Conservation (phyloP, 1,140 invertebrate species). For the Caerostris extrusa region DNA sequence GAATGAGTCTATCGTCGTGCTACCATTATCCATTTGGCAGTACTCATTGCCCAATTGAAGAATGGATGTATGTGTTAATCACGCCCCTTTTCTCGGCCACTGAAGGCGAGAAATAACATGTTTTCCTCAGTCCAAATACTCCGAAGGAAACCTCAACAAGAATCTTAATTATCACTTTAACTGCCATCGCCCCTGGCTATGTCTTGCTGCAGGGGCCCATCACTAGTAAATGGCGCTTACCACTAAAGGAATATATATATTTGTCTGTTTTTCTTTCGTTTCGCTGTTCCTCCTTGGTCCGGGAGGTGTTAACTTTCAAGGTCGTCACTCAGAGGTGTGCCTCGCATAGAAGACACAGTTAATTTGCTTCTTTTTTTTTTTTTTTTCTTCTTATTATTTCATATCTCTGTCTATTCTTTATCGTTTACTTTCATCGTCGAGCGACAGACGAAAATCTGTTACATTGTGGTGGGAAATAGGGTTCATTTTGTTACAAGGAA, state of each 20-base stretch:
- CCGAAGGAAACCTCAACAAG: constrained; percentile 31
- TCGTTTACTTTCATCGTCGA: neutral
- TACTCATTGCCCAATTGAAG: neutral
- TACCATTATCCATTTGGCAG: neutral
- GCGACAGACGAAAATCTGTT: neutral
- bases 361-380: neutral
- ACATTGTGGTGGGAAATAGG: neutral
- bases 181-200: neutral
- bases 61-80: neutral
- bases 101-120: constrained; percentile 15
- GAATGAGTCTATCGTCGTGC: neutral
- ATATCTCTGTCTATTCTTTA: neutral
- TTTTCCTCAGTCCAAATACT: constrained; percentile 25
- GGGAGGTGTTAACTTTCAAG: constrained; percentile 41
- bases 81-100: neutral
- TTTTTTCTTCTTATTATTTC: neutral
- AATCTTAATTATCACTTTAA: constrained; percentile 40
- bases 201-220: neutral
- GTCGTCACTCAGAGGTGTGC: constrained; percentile 30
- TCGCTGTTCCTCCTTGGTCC: neutral
- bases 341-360: constrained; percentile 14
- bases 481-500: neutral
- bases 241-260: neutral
- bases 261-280: neutral
- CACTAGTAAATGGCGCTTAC: constrained; percentile 4